Evolutionary conservation across 2,888 invertebrate species (phyloP).

Genomic region (Linnaemya vulpina): DNA sequence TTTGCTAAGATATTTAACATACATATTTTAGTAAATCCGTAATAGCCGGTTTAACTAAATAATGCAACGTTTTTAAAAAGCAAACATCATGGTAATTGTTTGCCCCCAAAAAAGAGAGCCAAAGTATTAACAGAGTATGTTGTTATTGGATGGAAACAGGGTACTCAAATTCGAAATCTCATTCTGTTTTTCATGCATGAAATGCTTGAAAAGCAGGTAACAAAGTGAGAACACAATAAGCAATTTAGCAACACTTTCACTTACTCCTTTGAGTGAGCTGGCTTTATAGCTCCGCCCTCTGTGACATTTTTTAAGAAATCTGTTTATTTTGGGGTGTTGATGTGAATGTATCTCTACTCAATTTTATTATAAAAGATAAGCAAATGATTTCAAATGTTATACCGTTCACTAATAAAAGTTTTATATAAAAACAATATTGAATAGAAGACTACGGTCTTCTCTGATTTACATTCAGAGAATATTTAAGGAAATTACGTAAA

Average conservation of each 20-base stretch:
- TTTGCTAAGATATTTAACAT: constrained; percentile 50
- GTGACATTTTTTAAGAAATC: constrained; percentile 71
- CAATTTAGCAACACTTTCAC: constrained; percentile 68
- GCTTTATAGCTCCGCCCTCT: constrained; percentile 75
- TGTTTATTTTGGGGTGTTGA: constrained; percentile 77
- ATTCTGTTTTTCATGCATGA: constrained; percentile 76
- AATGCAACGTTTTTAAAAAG: neutral
- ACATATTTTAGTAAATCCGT: constrained; percentile 14
- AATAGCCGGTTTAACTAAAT: constrained; percentile 66
- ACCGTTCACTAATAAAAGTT: constrained; percentile 36
- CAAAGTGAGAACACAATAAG: constrained; percentile 73
- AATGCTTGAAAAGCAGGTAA: constrained; percentile 36
- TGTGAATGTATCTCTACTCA: constrained; percentile 72
- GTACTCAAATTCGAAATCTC: constrained; percentile 77
- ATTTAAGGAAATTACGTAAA: constrained; percentile 58
- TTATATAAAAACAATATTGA: constrained; percentile 35
- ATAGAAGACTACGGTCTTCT: constrained; percentile 44
- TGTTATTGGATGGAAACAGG: constrained; percentile 3
- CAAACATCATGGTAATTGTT: constrained; percentile 23
- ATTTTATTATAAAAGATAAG: constrained; percentile 71
- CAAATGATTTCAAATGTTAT: constrained; percentile 45
- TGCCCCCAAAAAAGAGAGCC: neutral
- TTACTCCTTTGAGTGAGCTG: constrained; percentile 48
- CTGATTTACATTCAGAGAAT: constrained; percentile 25
- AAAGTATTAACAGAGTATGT: neutral